Base-by-base conservation (phyloP, 2,888 invertebrate genomes). In the Antheraea assamensis region DNA sequence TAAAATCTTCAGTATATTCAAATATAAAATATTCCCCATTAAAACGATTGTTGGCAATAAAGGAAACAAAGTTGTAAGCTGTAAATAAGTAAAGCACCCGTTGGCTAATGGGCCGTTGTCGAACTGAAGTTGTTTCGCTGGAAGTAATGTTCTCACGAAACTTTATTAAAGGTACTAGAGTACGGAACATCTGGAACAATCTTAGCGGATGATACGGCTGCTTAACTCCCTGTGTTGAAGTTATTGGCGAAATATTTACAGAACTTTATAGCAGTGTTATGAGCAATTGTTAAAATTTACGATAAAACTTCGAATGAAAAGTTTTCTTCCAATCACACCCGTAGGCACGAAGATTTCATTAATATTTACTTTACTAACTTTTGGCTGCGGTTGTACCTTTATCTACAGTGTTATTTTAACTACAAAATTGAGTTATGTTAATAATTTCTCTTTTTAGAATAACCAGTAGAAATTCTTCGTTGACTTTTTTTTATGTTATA, bases 81-180 rank as follows among this genome's bases (percentile, higher is more conserved):
- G 88, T 91, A 90, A 91, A 90, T 90, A 90, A 90, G 85, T 85
- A 83, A 82, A 85, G 85, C 84, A 87, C 86, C 88, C 85, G 87
- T 87, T 88, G 88, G 83, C 84, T 90, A 90, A 90, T 89, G 90
- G 87, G 77, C 84, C 87, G 85, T 83, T 83, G 83, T 83, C 83
- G 81, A 86, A 88, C 83, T 84, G 80, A 81, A 83, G 83, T 85
- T 84, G 82, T 83, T 74, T 70, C 72, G 68, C 70, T 72, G 70
- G 70, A 72, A 74, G 71, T 72, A 70, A 74, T 72, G 76, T 75
- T 76, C 74, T 72, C 78, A 78, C 77, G 80, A 79, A 82, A 83
- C 81, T 84, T 85, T 84, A 85, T 85, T 83, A 80, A 82, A 83
- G 82, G 80, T 79, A 81, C 77, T 74, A 64, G 75, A 71, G 73